Evolutionary conservation across 1,140 invertebrate species (phyloP), one percentile per base, ranked within the genome.

Genomic region (Drosophila sechellia): DNA sequence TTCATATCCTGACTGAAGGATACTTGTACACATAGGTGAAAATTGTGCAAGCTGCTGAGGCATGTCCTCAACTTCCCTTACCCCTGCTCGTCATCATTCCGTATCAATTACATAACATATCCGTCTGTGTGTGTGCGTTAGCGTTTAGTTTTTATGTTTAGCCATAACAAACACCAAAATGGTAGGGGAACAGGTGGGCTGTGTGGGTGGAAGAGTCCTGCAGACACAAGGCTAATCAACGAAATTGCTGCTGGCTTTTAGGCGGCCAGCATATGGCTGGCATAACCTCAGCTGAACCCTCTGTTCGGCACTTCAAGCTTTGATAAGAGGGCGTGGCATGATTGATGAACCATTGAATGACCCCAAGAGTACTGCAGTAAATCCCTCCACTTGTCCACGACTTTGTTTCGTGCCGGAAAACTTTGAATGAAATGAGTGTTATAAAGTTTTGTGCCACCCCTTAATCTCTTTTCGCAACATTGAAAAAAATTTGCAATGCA

Each of bases 221-320:
- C 72, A 87, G 76, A 70, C 79, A 75, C 54, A 58, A 64, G 75
- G 75, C 74, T 86, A 84, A 84, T 79, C 84, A 84, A 77, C 46
- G 37, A 89, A 89, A 87, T 84, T 80, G 84, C 76, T 79, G 84
- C 84, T 77, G 84, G 68, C 84, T 87, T 87, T 87, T 84, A 77
- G 79, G 72, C 43, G 76, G 17, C 59, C 61, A 69, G 35, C 66
- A 57, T 70, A 57, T 81, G 79, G 65, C 63, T 8, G 37, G 50
- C 45, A 78, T 74, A 78, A 55, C 59, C 50, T 8, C 15, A 69
- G 54, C 42, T 37, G 35, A 39, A 31, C 25, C 25, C 42, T n/a
- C 64, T 12, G n/a, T 57, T 57, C 43, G 66, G 69, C 66, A 70
- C 64, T 70, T 70, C 35, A 57, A 40, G 66, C 40, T 70, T 69